Evolutionary conservation across 2,888 invertebrate genomes (phyloP), one percentile per base, ranked within the genome.

Genomic region (Synergus itoensis): DNA sequence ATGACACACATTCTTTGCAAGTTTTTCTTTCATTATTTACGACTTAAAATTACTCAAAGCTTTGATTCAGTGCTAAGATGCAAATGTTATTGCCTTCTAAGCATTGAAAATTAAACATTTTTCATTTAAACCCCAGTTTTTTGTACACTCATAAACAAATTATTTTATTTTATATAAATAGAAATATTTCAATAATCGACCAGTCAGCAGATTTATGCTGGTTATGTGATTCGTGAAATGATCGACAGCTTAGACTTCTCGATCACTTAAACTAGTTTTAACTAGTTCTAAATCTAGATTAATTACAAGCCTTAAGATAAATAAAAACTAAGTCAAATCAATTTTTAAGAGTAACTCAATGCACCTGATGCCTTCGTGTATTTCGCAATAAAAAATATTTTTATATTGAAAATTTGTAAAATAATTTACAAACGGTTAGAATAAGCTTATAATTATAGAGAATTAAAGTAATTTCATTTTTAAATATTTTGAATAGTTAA

Each of bases 1-100:
- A 65, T 76, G 64, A 77, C 79, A 80, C 81, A 69, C 64, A 73
- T 76, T 75, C 11, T 57, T 57, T 79, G 79, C 43, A 43, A 75
- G 41, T 76, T 73, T 69, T 63, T 77, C 28, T 75, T 69, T 65
- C 76, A 57, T 77, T 16, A 12, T 4, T 18, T 21, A 18, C 18
- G 16, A 53, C 4, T 53, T 3, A 16, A 12, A 53, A 45, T 75
- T 36, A 36, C 36, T 36, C 36, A 36, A 36, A 36, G 36, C 36
- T 75, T 53, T 41, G 48, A 21, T 21, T 28, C 73, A 69, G 21
- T 48, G n/a, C 28, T 7, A 21, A 48, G 45, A 21, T 12, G 45
- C 14, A 14, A 45, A 45, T 45, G 12, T 14, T 4, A 45, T 14
- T 45, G 11, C 14, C 0, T 14, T 45, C 3, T 45, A 45, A 12